Evolutionary conservation across 1,140 invertebrate genomes (phyloP).

Genomic region (Papilio helenus): DNA sequence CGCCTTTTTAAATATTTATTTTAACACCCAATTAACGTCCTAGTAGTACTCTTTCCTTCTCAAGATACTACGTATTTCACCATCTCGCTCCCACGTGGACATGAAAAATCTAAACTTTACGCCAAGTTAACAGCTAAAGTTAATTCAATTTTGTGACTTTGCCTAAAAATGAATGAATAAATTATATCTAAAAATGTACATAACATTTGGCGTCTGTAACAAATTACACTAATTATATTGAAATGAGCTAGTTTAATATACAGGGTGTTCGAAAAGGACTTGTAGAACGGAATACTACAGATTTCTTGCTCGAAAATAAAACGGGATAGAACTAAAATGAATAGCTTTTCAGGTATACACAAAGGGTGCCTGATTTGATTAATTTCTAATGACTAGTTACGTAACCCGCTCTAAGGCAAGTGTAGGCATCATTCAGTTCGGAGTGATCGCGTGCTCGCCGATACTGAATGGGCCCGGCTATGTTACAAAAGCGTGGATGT

Average conservation of each 20-base stretch:
- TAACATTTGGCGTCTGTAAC: neutral
- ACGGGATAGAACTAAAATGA: too few relatives aligned
- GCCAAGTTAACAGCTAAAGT: slow-evolving; percentile 49
- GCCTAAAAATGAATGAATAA: slow-evolving; percentile 49
- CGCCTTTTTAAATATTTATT: slow-evolving; percentile 77
- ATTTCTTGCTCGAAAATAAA: too few relatives aligned
- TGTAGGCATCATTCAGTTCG: neutral
- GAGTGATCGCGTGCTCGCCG: neutral
- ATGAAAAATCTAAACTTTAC: slow-evolving; percentile 43
- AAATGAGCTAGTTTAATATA: too few relatives aligned
- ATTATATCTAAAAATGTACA: neutral
- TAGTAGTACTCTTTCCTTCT: slow-evolving; percentile 55
- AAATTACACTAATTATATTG: too few relatives aligned
- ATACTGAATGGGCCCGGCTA: neutral
- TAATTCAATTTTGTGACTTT: slow-evolving; percentile 59
- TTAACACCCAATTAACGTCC: slow-evolving; percentile 73
- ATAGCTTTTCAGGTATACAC: neutral
- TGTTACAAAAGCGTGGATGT: slow-evolving; percentile 26
- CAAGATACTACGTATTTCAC: slow-evolving; percentile 10
- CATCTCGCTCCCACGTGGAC: slow-evolving; percentile 36
- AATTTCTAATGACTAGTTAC: slow-evolving; percentile 16
- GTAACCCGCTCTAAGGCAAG: neutral
- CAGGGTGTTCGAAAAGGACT: too few relatives aligned
- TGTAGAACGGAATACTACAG: too few relatives aligned
- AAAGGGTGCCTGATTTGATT: neutral